Base-by-base conservation (phyloP, 2,888 invertebrate species). In the Sphaerophoria rueppellii region DNA sequence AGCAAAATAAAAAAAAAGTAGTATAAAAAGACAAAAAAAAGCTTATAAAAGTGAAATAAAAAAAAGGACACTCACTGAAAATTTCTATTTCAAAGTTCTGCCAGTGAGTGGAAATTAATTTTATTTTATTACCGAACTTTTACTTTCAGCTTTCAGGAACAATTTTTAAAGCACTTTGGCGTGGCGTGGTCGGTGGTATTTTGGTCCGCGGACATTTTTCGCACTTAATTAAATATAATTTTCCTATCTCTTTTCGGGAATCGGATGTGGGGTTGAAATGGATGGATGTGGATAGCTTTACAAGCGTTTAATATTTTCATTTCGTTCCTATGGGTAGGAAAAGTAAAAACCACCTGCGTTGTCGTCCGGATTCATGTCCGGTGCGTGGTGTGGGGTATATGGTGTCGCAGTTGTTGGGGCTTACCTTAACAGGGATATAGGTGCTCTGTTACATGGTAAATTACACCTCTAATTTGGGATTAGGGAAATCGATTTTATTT, bases 31-130 rank as follows among this genome's bases (percentile, higher is more conserved):
- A 52, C 43, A 11, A 43, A 11, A 43, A 9, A 43, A 43, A 43
- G 9, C 11, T 9, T 0, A 43, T 4, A 9, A 43, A 43, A 43
- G 0, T 7, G 40, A 9, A 55, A 46, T 60, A 52, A 61, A 55
- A 69, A 76, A 82, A 78, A 72, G 63, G 63, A 76, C 24, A 69
- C 61, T 70, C 81, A 71, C 67, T 76, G 72, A 40, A 81, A 85
- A 73, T 77, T 82, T 76, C 81, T 77, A 76, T 85, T 77, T 77
- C 81, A 85, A 85, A 85, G 81, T 85, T 85, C 77, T 81, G 81
- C 76, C 81, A 81, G 76, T 81, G 85, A 85, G 81, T 81, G 85
- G 76, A 85, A 85, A 85, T 81, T 85, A 85, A 85, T 81, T 85
- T 85, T 65, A 85, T 85, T 85, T 85, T 80, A 85, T 85, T 76